Conservation (phyloP, 2,797 vertebrate species). For the Lagodon rhomboides region DNA sequence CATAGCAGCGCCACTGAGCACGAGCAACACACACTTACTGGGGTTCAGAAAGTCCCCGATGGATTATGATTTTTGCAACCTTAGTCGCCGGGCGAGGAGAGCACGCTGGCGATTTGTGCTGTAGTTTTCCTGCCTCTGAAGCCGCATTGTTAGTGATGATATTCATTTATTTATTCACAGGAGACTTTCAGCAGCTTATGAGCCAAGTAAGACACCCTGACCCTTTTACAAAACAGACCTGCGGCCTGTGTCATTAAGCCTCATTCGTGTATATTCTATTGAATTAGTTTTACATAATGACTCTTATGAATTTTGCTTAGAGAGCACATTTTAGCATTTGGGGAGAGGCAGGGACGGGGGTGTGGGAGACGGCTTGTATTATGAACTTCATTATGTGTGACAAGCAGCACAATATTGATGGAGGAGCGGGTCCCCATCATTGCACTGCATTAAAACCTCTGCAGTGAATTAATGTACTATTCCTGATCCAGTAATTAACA, state of each 20-base stretch:
- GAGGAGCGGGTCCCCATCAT: constrained; percentile 71
- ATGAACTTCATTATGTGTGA: constrained; percentile 82
- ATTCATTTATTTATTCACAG: constrained; percentile 54
- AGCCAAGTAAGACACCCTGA: constrained; percentile 49
- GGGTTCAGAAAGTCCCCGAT: constrained; percentile 54
- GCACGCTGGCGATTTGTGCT: constrained; percentile 17
- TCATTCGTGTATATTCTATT: constrained; percentile 70
- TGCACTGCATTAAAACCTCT: constrained; percentile 77
- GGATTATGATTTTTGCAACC: constrained; percentile 49
- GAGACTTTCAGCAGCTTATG: constrained; percentile 21
- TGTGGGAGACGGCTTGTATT: constrained; percentile 62
- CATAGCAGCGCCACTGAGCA: constrained; percentile 59
- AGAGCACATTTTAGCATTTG: constrained; percentile 64
- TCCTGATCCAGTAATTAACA: constrained; percentile 85
- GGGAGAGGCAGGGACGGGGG: constrained; percentile 9
- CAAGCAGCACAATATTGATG: constrained; percentile 80
- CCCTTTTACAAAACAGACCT: constrained; percentile 46
- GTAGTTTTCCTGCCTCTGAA: constrained; percentile 43
- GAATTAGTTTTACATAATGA: constrained; percentile 79
- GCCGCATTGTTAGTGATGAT: constrained; percentile 28
- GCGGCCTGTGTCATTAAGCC: constrained; percentile 66
- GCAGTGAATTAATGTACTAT: constrained; percentile 81
- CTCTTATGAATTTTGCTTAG: constrained; percentile 69
- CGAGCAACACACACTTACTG: constrained; percentile 65
- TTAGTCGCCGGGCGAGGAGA: constrained; percentile 42